Evolutionary conservation across 2,797 vertebrate species (phyloP), one percentile per base, ranked within the genome.

Genomic region (Saxicola maurus): DNA sequence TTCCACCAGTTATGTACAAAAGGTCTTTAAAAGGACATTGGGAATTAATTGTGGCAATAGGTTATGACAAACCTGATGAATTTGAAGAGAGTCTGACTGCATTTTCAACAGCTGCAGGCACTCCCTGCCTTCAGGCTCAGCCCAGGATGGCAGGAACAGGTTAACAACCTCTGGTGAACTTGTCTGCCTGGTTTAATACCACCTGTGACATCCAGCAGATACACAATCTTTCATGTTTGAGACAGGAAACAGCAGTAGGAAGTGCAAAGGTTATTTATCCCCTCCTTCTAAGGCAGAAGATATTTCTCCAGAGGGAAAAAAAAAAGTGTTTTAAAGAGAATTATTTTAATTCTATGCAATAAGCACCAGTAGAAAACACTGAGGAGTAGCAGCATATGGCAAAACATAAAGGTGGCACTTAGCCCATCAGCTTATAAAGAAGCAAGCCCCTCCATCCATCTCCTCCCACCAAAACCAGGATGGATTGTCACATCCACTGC

Each of bases 261-360:
- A 67, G 45, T 10, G 2, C 24, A 64, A 33, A 66, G 12, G 31
- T 65, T 42, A 28, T 35, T 65, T 42, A 28, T 18, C 56, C 13
- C 28, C n/a, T 67, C 35, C 43, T 77, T 13, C 64, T 0, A 0
- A 76, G 24, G 14, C 28, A 0, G n/a, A 28, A 71, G 13, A 14
- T 7, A 38, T 19, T 74, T 56, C 35, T 49, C 60, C 55, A 68
- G 16, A 45, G 16, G 16, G 2, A 40, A 24, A 13, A 46, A 27
- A 16, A 49, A 7, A 17, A 4, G 42, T 15, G n/a, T 62, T 60
- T 37, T 14, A 45, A 53, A 67, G 16, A 27, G 4, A 52, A 0
- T 10, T 21, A 51, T 65, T 14, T 0, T 7, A 16, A 51, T 52
- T 52, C 72, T 33, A 0, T 24, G 33, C 17, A 18, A 0, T 42